Evolutionary conservation across 2,888 invertebrate species (phyloP).

Genomic region (Kryphioiulus occultus): DNA sequence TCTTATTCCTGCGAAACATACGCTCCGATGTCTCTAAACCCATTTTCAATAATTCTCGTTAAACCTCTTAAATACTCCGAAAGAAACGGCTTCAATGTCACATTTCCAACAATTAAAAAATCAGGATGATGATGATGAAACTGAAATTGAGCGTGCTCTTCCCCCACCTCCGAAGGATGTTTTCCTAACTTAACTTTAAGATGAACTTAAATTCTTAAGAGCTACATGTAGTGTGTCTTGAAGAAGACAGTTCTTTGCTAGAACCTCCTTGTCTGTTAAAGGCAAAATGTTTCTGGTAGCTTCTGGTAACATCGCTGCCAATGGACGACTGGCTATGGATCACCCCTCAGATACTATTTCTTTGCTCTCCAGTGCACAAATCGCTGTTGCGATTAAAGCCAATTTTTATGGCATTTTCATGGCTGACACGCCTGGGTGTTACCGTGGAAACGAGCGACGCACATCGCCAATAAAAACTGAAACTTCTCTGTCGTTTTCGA

Average conservation of each 20-base stretch:
- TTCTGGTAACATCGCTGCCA: not conserved
- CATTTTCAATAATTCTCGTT: constrained; percentile 32
- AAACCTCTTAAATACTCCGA: constrained; percentile 27
- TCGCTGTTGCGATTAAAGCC: constrained; percentile 9
- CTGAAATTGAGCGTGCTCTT: constrained; percentile 8
- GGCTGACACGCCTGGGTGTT: constrained; percentile 29
- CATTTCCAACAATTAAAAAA: constrained; percentile 29
- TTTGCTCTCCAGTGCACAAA: not conserved
- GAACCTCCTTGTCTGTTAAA: not conserved
- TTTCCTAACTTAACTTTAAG: not conserved
- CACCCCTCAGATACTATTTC: not conserved
- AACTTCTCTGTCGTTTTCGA: not conserved
- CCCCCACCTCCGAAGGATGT: not conserved
- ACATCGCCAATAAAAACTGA: constrained; percentile 9
- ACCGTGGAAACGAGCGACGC: constrained; percentile 8
- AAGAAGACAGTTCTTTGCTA: not conserved
- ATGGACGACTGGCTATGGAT: not conserved
- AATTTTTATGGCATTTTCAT: constrained; percentile 31
- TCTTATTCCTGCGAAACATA: not conserved
- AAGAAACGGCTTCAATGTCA: not conserved
- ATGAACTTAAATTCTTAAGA: no score
- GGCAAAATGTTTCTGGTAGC: not conserved
- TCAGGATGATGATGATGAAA: not conserved
- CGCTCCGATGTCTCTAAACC: constrained; percentile 16
- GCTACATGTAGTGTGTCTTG: no score